A percentile compares a stretch with the other conserved stretches of the same genome.
Evolutionary conservation across 2,888 invertebrate species (phyloP).

Genomic region (Noctua comes): DNA sequence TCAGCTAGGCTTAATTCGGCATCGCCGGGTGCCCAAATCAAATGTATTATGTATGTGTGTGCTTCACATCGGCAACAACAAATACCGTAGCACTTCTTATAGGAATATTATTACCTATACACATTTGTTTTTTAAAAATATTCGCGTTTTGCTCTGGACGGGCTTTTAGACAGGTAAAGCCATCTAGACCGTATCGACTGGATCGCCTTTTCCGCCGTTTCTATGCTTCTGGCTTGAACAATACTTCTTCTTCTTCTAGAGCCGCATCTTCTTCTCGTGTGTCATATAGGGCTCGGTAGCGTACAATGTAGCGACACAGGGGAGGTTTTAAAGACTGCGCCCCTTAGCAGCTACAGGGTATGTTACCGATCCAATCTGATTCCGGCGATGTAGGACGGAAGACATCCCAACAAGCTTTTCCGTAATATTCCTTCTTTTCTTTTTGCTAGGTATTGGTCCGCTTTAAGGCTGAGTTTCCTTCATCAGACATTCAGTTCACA

Average conservation of each 20-base stretch:
- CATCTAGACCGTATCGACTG: background rate
- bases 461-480: background rate
- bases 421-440: background rate
- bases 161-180: background rate
- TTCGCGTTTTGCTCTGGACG: background rate
- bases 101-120: too few species aligned
- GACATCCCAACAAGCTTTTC: background rate
- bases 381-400: slow-evolving; percentile 15
- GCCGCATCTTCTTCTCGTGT: background rate
- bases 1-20: background rate
- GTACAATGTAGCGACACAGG: slow-evolving; percentile 86
- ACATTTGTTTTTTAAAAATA: background rate
- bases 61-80: background rate
- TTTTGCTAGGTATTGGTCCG: background rate
- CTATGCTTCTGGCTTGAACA: background rate
- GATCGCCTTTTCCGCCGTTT: background rate
- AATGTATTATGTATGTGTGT: background rate
- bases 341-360: slow-evolving; percentile 90
- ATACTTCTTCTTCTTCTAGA: slow-evolving; percentile 7
- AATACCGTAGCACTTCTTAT: background rate
- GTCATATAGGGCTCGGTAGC: slow-evolving; percentile 70
- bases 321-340: slow-evolving; percentile 80
- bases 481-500: background rate
- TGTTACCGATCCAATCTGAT: slow-evolving; percentile 73
- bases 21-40: background rate